phyloP scores from a whole-genome alignment of 2,888 invertebrate species.

The Drosophila anomelani region DNA sequence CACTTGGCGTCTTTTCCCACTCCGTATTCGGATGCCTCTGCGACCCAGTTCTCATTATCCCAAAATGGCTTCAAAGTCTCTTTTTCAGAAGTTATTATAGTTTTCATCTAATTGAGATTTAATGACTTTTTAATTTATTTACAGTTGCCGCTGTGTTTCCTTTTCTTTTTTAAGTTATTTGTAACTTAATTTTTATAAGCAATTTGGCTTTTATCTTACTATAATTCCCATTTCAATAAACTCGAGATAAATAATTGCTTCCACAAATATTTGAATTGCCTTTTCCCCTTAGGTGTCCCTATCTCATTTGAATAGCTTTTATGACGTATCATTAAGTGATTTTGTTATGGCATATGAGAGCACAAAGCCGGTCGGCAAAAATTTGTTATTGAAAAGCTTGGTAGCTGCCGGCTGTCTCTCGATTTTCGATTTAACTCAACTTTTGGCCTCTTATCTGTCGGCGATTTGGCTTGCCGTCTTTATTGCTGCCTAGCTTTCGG shows the following conservation, averaged over 20 bases:
- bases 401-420: slow-evolving; percentile 8
- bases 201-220: not conserved
- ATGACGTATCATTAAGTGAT: slow-evolving; percentile 3
- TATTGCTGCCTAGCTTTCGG: slow-evolving; percentile 18
- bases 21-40: not conserved
- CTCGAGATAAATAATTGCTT: slow-evolving; percentile 1
- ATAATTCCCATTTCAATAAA: not conserved
- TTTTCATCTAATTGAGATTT: slow-evolving; percentile 8
- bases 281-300: not conserved
- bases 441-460: slow-evolving; percentile 44
- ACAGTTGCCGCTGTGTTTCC: slow-evolving; percentile 1
- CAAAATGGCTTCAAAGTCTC: not conserved
- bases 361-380: slow-evolving; percentile 2
- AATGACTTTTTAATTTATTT: slow-evolving; percentile 6
- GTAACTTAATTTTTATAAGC: not conserved
- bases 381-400: slow-evolving; percentile 7
- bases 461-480: slow-evolving; percentile 32
- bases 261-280: slow-evolving; percentile 9
- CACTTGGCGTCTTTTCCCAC: not conserved
- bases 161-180: not conserved
- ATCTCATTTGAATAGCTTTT: slow-evolving; percentile 6
- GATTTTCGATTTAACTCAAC: slow-evolving; percentile 14
- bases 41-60: slow-evolving; percentile 17
- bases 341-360: not conserved
- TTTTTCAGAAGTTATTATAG: not conserved